Evolutionary conservation across 2,888 invertebrate species (phyloP), one percentile per base, ranked within the genome.

Genomic region (Nomada goodeniana): DNA sequence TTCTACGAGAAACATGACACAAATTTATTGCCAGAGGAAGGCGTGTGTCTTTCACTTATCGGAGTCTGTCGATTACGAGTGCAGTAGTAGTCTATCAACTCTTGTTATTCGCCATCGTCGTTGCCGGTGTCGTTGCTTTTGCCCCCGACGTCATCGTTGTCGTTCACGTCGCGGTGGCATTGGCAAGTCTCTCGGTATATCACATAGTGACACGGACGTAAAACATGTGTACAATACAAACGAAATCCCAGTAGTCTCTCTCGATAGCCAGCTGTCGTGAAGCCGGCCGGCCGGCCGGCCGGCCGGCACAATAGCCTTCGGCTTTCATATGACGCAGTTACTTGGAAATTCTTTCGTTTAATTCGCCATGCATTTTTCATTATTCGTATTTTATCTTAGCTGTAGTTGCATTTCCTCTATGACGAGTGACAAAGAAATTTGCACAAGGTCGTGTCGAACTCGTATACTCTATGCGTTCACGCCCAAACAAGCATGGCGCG

Each of bases 401-500:
- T 20, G 13, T n/a, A 44, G 20, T 18, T 3, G 15, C 11, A 20
- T 13, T 29, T 44, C 42, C 2, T 55, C 23, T 68, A 61, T 57
- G 60, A 42, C 63, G 29, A 44, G 60, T 47, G 36, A 50, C 50
- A 18, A 15, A 18, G 26, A 69, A 65, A 50, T 60, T 44, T 18
- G 59, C 18, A 44, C 42, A 15, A 15, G 64, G 69, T 23, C 64
- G 55, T 57, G 68, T 80, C 75, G 64, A 78, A 78, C 75, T 77
- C 68, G 55, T 60, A 18, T 20, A 55, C 68, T 73, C 74, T 76
- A 67, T 63, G 83, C 86, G 87, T 89, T 89, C 88, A 89, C 90
- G 91, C 90, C 90, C 90, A 90, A 89, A 90, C 90, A 89, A 90
- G 90, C 89, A 90, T 90, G 91, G 89, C 91, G 90, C 88, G 85